These are phyloP conservation scores for Phrynosoma platyrhinos DNA, from an alignment of 2,113 vertebrate species.

Conservation along the genomic window DNA sequence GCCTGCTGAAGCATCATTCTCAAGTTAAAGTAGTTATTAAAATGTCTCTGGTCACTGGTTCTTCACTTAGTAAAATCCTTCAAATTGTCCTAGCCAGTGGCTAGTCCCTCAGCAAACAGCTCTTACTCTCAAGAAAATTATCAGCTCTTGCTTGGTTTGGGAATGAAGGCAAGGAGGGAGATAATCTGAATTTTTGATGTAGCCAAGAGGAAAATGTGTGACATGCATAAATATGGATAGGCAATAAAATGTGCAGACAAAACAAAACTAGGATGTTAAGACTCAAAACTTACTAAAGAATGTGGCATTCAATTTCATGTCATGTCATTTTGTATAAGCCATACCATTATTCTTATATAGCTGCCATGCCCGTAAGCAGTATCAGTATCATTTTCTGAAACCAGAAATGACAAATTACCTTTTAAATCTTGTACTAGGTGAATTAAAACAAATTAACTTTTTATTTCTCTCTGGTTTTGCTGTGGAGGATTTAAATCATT, in stretches of 20 bases:
- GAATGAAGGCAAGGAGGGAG: conserved; percentile 43
- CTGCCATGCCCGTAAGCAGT: conserved; percentile 67
- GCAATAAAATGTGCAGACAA: conserved; percentile 72
- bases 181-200: conserved; percentile 70
- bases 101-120: conserved; percentile 48
- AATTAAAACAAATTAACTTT: conserved; percentile 79
- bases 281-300: conserved; percentile 56
- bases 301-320: conserved; percentile 76
- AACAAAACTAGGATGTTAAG: conserved; percentile 69
- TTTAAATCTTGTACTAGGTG: conserved; percentile 68
- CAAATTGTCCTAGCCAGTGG: conserved; percentile 25
- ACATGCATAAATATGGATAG: conserved; percentile 72
- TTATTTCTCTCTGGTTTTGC: conserved; percentile 65
- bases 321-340: conserved; percentile 69
- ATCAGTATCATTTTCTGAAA: conserved; percentile 68
- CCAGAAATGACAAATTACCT: conserved; percentile 77
- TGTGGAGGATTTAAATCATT: conserved; percentile 68
- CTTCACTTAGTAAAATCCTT: conserved; percentile 10
- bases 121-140: conserved; percentile 46
- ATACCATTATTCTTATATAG: conserved; percentile 68
- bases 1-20: conserved; percentile 7
- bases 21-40: conserved; percentile 26
- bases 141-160: conserved; percentile 59
- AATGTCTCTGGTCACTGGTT: conserved; percentile 14
- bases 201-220: conserved; percentile 75